These are phyloP conservation scores for Donacobius atricapilla DNA, from an alignment of 2,113 vertebrate genomes.

Conservation along the genomic window DNA sequence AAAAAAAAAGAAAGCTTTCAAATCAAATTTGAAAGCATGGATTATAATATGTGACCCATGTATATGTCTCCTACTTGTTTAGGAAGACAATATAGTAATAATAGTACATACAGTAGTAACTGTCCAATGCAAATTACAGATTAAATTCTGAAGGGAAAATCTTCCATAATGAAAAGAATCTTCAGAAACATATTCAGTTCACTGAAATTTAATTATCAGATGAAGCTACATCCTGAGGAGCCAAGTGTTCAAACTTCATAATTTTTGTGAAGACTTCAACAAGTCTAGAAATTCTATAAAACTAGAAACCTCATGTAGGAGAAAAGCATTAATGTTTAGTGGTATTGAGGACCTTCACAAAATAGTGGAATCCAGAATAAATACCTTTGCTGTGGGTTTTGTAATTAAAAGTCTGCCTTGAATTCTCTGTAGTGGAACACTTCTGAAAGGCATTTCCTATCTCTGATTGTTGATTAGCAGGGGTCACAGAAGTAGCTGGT, in stretches of 20 bases:
- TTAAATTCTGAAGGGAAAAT: not conserved
- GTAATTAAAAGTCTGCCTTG: not conserved
- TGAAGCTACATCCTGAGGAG: not conserved
- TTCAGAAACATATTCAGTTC: not conserved
- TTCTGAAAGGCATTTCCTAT: not conserved
- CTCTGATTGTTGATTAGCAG: not conserved
- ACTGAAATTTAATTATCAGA: not conserved
- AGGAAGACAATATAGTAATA: not conserved
- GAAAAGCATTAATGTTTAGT: not conserved
- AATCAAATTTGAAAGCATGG: not conserved
- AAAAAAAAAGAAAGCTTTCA: not conserved
- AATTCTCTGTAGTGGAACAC: not conserved
- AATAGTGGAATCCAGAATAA: not conserved
- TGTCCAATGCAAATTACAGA: not conserved
- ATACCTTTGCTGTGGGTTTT: not conserved
- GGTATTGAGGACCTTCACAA: not conserved
- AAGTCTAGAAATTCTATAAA: not conserved
- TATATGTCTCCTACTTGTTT: not conserved
- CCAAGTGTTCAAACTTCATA: not conserved
- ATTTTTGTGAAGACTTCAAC: not conserved
- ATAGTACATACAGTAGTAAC: not conserved
- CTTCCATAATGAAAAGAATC: not conserved
- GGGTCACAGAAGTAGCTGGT: not conserved
- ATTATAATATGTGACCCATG: not conserved
- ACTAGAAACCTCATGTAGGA: not conserved